These are phyloP conservation scores for Eulemur mongoz DNA, from an alignment of 2,797 vertebrate genomes.

Conservation along the genomic window DNA sequence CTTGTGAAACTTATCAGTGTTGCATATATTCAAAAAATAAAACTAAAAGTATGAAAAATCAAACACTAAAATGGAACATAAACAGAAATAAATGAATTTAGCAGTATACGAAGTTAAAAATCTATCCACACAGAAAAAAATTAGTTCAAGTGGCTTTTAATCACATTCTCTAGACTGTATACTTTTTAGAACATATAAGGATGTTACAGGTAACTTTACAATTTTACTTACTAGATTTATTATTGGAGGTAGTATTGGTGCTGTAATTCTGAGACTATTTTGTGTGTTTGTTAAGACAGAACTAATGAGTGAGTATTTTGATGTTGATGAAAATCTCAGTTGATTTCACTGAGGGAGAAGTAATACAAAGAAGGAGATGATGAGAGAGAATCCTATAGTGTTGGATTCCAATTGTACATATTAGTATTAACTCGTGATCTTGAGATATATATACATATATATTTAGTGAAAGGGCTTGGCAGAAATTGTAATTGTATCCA, in stretches of 20 bases:
- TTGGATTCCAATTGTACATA: neutral
- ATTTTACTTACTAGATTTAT: neutral
- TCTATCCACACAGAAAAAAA: neutral
- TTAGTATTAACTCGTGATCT: neutral
- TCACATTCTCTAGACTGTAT: neutral
- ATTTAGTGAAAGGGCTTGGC: neutral
- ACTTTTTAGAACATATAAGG: neutral
- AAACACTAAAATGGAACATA: neutral
- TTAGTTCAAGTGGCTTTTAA: neutral
- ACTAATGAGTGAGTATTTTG: neutral
- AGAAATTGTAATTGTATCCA: neutral
- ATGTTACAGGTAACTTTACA: neutral
- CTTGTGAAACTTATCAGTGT: neutral
- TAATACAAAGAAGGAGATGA: neutral
- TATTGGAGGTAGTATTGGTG: neutral
- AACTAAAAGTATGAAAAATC: neutral
- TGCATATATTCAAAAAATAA: neutral
- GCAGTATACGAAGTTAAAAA: neutral
- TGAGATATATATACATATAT: neutral
- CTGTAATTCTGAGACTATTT: neutral
- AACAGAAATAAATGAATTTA: conserved; percentile 25
- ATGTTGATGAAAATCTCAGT: neutral
- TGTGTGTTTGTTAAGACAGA: neutral
- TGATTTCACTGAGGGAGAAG: neutral
- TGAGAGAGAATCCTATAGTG: neutral